Percentiles rank a stretch among this genome's conserved stretches.
These are phyloP conservation scores for Sebastes hopkinsi DNA, from an alignment of 2,797 vertebrate species.

Conservation along the genomic window DNA sequence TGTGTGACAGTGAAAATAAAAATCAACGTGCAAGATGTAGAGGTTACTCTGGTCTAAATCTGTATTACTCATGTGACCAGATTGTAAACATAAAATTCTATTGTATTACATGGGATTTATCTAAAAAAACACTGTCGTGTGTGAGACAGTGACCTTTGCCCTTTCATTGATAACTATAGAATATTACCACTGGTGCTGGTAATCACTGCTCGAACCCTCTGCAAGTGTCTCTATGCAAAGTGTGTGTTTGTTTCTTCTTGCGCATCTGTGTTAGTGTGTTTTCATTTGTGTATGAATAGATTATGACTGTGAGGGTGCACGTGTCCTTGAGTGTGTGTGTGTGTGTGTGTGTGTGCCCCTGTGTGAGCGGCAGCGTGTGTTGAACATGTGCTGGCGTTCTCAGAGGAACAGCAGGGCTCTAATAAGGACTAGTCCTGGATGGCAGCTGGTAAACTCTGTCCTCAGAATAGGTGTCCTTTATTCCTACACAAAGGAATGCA, in stretches of 20 bases:
- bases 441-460: conserved; percentile 99
- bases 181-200: conserved; percentile 45
- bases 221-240: conserved; percentile 47
- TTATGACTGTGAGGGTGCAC: conserved; percentile 66
- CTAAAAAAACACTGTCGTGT: not conserved
- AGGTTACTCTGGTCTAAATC: not conserved
- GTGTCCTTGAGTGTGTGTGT: conserved; percentile 68
- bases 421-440: conserved; percentile 96
- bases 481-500: conserved; percentile 97
- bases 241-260: conserved; percentile 57
- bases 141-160: conserved; percentile 34
- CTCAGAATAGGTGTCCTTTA: conserved; percentile 97
- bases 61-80: not conserved
- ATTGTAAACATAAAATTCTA: not conserved
- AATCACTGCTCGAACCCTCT: conserved; percentile 39
- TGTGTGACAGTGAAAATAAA: not conserved
- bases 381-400: conserved; percentile 99
- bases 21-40: not conserved
- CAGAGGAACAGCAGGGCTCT: conserved; percentile 96
- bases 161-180: conserved; percentile 35
- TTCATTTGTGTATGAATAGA: conserved; percentile 75
- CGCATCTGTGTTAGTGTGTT: conserved; percentile 64
- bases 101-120: not conserved
- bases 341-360: conserved; percentile 41
- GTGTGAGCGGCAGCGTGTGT: conserved; percentile 78